Evolutionary conservation across 2,888 invertebrate species (phyloP), one percentile per base, ranked within the genome.

Genomic region (Heliconius sara): DNA sequence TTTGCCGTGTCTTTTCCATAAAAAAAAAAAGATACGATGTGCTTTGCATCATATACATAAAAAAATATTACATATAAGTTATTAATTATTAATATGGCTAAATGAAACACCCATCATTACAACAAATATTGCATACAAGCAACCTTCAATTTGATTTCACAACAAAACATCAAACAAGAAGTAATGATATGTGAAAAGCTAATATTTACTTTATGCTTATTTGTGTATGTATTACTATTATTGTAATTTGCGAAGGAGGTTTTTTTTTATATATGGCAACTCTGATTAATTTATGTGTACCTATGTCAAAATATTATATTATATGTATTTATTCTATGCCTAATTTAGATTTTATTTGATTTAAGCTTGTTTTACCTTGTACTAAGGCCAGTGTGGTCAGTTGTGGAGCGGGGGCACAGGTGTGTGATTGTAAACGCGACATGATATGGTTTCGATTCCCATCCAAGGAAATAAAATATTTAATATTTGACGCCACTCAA

Each of bases 101-200:
- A 22, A 34, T 63, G 30, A n/a, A 52, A 57, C 27, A 57, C n/a
- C 57, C 34, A 73, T 60, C n/a, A 60, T 60, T 63, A 72, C 19
- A 52, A 25, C 63, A 72, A 12, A 39, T 12, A 30, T 73, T 73
- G 57, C 34, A 13, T 16, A 60, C 16, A 73, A n/a, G 9, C 22
- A 76, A 73, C 66, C 72, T 57, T 34, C 52, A 66, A 66, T 78
- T 13, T 65, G 34, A 66, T 78, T 77, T 72, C 77, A 72, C 47
- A 78, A 57, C 47, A 47, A 63, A 78, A 47, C 63, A 72, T 63
- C 65, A 77, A 77, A 77, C 70, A 60, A 47, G 25, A 65, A 52
- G 25, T 73, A 72, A 72, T 72, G 65, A 66, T 39, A 66, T 67
- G 78, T 39, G 78, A 78, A 78, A 78, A 67, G 52, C 72, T 57